Evolutionary conservation across 2,888 invertebrate genomes (phyloP), one percentile per base, ranked within the genome.

Genomic region (Stenodema calcarata): DNA sequence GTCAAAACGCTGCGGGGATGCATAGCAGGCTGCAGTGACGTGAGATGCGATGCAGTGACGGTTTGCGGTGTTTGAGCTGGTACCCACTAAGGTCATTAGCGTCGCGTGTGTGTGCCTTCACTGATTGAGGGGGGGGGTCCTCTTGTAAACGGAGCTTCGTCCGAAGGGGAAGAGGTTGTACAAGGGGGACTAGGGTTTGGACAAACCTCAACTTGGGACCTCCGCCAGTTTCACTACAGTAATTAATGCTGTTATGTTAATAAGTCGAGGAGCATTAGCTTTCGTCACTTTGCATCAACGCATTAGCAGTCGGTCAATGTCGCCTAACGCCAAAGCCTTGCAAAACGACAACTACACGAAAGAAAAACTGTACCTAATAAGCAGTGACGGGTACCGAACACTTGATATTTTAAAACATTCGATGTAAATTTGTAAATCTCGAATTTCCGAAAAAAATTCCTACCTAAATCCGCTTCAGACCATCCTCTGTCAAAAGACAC

Each of bases 31-130:
- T 62, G 62, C 62, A 62, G 62, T 62, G 73, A 73, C 73, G 41
- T 35, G 78, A 44, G 42, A 44, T 78, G 78, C 78, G 41, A 78
- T 35, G 78, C 78, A 35, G 78, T 78, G 78, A 78, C 78, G 78
- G 78, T 78, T 78, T 78, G 78, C 41, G 78, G 78, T 78, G 41
- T 78, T 78, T 78, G 78, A 78, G 78, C 78, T 78, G 78, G 78
- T 78, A 44, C 27, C 78, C 78, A 42, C 78, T 78, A 23, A 78
- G 78, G 78, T 78, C 78, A 78, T 78, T 78, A 78, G 78, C 78
- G 78, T 0, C 78, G 78, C 41, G 41, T 44, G n/a, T 78, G 78
- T 78, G 78, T 78, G 78, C 78, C 11, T 78, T 78, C 78, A 44
- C 78, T 78, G 78, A 78, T 78, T 78, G 78, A 44, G 44, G 78